Conservation (phyloP, 2,888 invertebrate species). For the Pimpla rufipes region DNA sequence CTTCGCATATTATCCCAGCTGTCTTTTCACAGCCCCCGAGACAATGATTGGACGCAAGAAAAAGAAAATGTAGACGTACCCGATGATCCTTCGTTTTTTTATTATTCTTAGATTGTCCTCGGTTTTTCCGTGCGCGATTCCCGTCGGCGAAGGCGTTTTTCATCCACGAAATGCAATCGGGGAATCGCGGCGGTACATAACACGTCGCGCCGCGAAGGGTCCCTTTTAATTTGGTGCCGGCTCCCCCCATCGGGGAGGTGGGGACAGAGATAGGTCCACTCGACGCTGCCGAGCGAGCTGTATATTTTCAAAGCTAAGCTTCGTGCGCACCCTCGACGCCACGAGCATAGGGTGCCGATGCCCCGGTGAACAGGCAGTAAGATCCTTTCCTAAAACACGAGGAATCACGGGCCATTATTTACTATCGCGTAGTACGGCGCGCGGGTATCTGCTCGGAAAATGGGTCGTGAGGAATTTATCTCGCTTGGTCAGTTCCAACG, state of each 20-base stretch:
- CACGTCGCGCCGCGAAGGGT: background rate
- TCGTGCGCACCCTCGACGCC: slow-evolving; percentile 40
- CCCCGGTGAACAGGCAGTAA: slow-evolving; percentile 73
- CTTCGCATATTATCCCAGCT: no score
- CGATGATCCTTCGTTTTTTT: no score
- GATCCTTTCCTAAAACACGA: slow-evolving; percentile 72
- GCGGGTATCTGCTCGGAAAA: no score
- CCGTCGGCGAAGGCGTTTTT: slow-evolving; percentile 1
- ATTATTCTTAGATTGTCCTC: no score
- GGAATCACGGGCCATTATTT: slow-evolving; percentile 13
- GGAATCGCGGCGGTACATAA: background rate
- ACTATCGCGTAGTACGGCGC: background rate
- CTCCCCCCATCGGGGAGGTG: background rate
- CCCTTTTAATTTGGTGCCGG: slow-evolving; percentile 19
- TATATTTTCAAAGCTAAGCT: background rate
- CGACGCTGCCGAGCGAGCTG: no score
- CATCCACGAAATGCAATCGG: background rate
- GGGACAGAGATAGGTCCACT: background rate
- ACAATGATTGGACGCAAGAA: no score
- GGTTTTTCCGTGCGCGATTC: background rate
- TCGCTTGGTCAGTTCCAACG: background rate
- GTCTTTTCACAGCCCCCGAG: no score
- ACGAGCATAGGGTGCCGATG: slow-evolving; percentile 71
- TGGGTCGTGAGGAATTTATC: background rate
- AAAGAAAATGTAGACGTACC: no score